Conservation (phyloP, 2,888 invertebrate species). For the Octodonta nipae region DNA sequence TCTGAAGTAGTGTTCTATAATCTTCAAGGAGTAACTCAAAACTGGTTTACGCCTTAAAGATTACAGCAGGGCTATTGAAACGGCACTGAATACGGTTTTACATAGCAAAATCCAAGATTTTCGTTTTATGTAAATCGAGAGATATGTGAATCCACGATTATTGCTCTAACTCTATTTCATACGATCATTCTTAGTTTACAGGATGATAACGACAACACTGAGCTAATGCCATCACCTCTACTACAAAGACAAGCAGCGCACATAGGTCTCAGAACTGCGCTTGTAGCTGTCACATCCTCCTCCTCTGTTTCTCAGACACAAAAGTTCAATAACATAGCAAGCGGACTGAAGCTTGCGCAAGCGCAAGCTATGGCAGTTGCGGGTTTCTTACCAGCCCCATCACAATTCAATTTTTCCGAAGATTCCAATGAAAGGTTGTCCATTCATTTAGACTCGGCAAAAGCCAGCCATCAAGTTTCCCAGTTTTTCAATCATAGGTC, state of each 20-base stretch:
- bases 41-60: too few relatives aligned
- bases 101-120: too few relatives aligned
- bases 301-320: conserved; percentile 31
- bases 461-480: conserved; percentile 33
- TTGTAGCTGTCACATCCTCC: conserved; percentile 23
- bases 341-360: conserved; percentile 57
- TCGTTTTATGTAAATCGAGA: too few relatives aligned
- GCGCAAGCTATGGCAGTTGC: conserved; percentile 59
- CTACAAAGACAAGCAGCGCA: conserved; percentile 40
- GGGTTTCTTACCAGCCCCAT: conserved; percentile 46
- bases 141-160: too few relatives aligned
- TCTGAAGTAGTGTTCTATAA: too few relatives aligned
- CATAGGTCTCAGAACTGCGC: conserved; percentile 24
- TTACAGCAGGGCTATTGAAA: too few relatives aligned
- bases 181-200: conserved; percentile 46
- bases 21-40: too few relatives aligned
- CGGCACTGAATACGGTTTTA: too few relatives aligned
- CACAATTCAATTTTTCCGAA: conserved; percentile 9
- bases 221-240: conserved; percentile 49
- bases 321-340: conserved; percentile 47
- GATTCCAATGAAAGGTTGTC: conserved; percentile 1
- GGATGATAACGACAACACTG: conserved; percentile 44
- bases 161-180: too few relatives aligned
- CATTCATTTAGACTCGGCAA: conserved; percentile 25
- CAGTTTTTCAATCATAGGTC: conserved; percentile 43